Conservation (phyloP, 2,797 vertebrate genomes). For the Enteromius afrohamiltoni region DNA sequence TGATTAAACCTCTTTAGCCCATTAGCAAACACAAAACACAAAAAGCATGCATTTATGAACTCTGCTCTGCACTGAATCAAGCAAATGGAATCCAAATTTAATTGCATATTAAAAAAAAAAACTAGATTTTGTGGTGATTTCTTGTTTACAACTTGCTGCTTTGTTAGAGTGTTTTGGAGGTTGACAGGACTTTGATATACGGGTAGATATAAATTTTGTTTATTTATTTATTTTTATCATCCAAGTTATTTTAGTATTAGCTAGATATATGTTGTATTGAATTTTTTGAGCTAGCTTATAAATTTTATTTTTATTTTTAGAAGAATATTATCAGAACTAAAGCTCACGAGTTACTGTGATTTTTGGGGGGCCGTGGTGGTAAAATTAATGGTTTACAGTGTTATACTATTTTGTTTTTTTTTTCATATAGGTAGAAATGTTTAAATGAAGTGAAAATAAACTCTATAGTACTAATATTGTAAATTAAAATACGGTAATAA, state of each 20-base stretch:
- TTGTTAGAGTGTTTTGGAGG: not conserved
- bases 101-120: not conserved
- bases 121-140: not conserved
- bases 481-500: no score
- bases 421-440: no score
- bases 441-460: no score
- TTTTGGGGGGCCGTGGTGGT: no score
- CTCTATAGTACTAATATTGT: no score
- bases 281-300: not conserved
- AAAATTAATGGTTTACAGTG: no score
- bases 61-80: constrained; percentile 10
- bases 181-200: not conserved
- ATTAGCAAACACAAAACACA: constrained; percentile 34
- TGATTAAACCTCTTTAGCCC: constrained; percentile 52
- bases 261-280: not conserved
- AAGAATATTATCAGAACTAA: no score
- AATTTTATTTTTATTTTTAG: not conserved
- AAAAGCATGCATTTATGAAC: constrained; percentile 40
- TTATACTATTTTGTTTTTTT: no score
- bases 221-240: not conserved
- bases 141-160: not conserved
- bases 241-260: not conserved
- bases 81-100: constrained; percentile 9
- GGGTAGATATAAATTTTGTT: not conserved
- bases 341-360: no score